Percentiles rank a stretch among this genome's conserved stretches.
phyloP scores from a whole-genome alignment of 2,113 vertebrate species.

The Synchiropus splendidus region DNA sequence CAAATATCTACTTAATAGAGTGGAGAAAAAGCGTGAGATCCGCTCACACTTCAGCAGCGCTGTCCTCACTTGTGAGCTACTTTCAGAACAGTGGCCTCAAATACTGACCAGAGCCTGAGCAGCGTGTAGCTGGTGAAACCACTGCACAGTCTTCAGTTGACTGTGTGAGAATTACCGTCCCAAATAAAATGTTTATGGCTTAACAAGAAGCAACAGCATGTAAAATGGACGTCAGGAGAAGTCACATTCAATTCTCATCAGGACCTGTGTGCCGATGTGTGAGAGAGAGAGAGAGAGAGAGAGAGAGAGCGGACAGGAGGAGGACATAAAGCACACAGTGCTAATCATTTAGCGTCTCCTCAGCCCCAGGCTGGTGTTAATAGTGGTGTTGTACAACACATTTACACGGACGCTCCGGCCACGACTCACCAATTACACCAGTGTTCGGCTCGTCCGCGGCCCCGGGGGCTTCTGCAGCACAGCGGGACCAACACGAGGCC shows the following conservation, averaged over 20 bases:
- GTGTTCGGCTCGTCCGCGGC: conserved; percentile 81
- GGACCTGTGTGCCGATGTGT: conserved; percentile 1
- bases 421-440: conserved; percentile 77
- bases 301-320: too few species aligned
- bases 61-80: too few species aligned
- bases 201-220: not conserved
- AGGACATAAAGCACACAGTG: conserved; percentile 60
- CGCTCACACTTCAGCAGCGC: too few species aligned
- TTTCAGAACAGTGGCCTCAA: too few species aligned
- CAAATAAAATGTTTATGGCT: not conserved
- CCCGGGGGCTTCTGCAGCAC: conserved; percentile 61
- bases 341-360: conserved; percentile 64
- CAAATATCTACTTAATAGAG: too few species aligned
- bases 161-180: too few species aligned
- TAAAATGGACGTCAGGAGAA: conserved; percentile 2
- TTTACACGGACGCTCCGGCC: conserved; percentile 64
- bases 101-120: too few species aligned
- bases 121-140: too few species aligned
- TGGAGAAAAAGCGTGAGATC: too few species aligned
- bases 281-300: conserved; percentile 27
- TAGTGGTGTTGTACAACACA: conserved; percentile 84
- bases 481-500: conserved; percentile 64
- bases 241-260: conserved; percentile 1
- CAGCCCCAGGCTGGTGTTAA: conserved; percentile 80
- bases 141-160: too few species aligned